These are phyloP conservation scores for Eleutherodactylus coqui DNA, from an alignment of 2,797 vertebrate genomes.

Conservation along the genomic window DNA sequence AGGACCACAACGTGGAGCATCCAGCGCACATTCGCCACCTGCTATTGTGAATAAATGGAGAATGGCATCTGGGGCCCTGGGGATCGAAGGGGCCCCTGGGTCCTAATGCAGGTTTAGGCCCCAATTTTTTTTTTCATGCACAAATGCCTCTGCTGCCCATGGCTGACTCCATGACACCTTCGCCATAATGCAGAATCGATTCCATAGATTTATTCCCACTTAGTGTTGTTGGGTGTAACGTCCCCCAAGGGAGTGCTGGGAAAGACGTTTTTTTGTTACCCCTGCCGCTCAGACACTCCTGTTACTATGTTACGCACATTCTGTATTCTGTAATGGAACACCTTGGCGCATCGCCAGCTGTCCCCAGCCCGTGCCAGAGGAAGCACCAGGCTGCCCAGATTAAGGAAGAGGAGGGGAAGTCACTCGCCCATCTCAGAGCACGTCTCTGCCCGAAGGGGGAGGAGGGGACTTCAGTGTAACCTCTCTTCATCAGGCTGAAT, in stretches of 20 bases:
- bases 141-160: neutral
- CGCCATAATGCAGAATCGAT: too few species aligned
- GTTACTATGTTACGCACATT: constrained; percentile 20
- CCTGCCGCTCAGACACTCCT: constrained; percentile 19
- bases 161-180: neutral
- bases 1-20: too few species aligned
- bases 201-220: neutral
- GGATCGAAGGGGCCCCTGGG: too few species aligned
- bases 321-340: constrained; percentile 37
- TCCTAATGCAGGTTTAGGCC: too few species aligned
- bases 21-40: too few species aligned
- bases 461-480: constrained; percentile 41
- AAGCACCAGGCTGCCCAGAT: constrained; percentile 43
- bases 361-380: constrained; percentile 45
- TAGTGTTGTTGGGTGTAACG: accelerated
- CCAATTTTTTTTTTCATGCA: neutral
- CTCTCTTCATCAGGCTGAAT: constrained; percentile 59
- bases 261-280: neutral
- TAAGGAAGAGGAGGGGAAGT: constrained; percentile 32
- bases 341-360: neutral
- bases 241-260: neutral
- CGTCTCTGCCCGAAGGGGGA: constrained; percentile 55
- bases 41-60: too few species aligned
- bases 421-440: constrained; percentile 48
- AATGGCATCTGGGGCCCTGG: too few species aligned